These are phyloP conservation scores for Drosophila histrio DNA, from an alignment of 2,888 invertebrate genomes.

Conservation along the genomic window DNA sequence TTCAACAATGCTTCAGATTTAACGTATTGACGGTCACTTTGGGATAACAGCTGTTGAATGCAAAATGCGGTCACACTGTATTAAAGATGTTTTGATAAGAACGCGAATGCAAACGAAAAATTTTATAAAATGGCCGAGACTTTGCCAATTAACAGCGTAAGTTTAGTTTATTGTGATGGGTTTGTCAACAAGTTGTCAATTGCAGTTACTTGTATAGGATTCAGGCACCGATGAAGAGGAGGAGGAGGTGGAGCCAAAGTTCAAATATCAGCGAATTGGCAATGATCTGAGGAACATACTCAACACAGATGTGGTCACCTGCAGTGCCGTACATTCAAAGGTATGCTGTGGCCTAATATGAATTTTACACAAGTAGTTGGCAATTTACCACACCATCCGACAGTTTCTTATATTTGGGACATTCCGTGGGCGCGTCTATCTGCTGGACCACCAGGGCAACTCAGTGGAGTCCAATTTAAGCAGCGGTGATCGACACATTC, in stretches of 20 bases:
- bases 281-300: slow-evolving; percentile 95
- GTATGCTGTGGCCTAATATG: slow-evolving; percentile 82
- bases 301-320: slow-evolving; percentile 93
- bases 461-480: slow-evolving; percentile 86
- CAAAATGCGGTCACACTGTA: slow-evolving; percentile 33
- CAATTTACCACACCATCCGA: not conserved
- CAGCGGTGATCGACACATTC: slow-evolving; percentile 86
- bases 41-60: slow-evolving; percentile 39
- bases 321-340: slow-evolving; percentile 96
- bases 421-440: slow-evolving; percentile 94
- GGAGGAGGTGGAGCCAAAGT: slow-evolving; percentile 91
- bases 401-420: slow-evolving; percentile 96
- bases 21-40: not conserved
- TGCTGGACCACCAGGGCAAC: slow-evolving; percentile 97
- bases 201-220: slow-evolving; percentile 24
- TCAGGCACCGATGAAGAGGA: slow-evolving; percentile 80
- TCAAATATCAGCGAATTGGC: slow-evolving; percentile 94
- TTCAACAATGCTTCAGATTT: not conserved
- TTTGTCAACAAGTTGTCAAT: not conserved
- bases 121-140: slow-evolving; percentile 38
- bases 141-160: slow-evolving; percentile 43
- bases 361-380: not conserved
- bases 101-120: slow-evolving; percentile 11
- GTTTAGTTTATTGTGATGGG: not conserved
- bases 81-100: slow-evolving; percentile 51